Conservation (phyloP, 1,140 invertebrate genomes). For the Lucilia cuprina region DNA sequence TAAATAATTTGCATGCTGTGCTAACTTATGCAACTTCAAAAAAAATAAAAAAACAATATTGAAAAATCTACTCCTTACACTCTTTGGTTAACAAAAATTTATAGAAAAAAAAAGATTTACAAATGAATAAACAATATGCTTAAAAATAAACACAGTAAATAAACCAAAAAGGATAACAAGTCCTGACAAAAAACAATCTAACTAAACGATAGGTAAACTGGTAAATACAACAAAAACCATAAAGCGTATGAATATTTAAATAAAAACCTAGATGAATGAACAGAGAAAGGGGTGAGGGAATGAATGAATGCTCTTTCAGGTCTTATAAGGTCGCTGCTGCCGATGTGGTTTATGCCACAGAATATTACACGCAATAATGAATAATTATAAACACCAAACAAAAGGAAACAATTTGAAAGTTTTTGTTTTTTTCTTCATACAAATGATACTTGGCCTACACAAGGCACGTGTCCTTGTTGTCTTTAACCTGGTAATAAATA, state of each 20-base stretch:
- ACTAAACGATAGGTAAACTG: not conserved
- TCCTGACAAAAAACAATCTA: not conserved
- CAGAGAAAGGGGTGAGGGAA: not conserved
- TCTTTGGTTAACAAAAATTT: not conserved
- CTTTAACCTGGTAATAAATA: constrained; percentile 1
- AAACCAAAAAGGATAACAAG: not conserved
- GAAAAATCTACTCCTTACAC: not conserved
- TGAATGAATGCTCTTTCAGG: not conserved
- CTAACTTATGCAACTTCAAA: constrained; percentile 25
- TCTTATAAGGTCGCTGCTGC: too few species aligned
- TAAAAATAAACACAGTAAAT: constrained; percentile 14
- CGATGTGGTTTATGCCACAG: not conserved
- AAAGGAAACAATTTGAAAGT: not conserved
- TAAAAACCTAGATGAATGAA: not conserved
- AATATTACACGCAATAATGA: constrained; percentile 25
- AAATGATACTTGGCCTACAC: not conserved
- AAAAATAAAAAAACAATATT: not conserved
- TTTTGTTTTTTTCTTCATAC: not conserved
- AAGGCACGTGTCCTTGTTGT: constrained; percentile 26
- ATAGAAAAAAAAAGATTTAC: not conserved
- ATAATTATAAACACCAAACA: constrained; percentile 16
- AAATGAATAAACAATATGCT: constrained; percentile 18
- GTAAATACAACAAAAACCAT: not conserved
- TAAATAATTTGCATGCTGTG: constrained; percentile 34
- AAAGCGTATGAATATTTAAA: not conserved